phyloP scores from a whole-genome alignment of 1,140 invertebrate genomes.

The Papilio helenus region DNA sequence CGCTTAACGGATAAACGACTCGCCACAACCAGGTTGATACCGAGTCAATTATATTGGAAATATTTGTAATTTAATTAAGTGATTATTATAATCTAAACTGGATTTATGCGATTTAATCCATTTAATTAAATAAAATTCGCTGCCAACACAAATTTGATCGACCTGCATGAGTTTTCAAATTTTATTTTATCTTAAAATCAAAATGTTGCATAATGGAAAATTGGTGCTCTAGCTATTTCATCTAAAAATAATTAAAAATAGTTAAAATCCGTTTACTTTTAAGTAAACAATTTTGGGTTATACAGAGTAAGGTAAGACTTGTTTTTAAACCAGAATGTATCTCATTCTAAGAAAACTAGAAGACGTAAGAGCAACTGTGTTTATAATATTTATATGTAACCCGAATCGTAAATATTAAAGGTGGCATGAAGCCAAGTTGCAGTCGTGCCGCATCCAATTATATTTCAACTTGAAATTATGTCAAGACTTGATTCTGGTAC shows the following conservation, averaged over 20 bases:
- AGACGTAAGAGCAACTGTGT: not conserved
- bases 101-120: slow-evolving; percentile 9
- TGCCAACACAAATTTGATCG: not conserved
- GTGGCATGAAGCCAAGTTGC: slow-evolving; percentile 71
- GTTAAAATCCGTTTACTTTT: not conserved
- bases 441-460: slow-evolving; percentile 75
- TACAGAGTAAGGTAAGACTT: not conserved
- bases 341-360: not conserved
- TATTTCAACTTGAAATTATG: slow-evolving; percentile 79
- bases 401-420: slow-evolving; percentile 36
- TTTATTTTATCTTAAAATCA: slow-evolving; percentile 2
- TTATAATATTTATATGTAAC: slow-evolving; percentile 26
- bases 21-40: not conserved
- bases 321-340: not conserved
- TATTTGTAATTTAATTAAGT: slow-evolving; percentile 21
- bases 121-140: slow-evolving; percentile 12
- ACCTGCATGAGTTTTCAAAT: not conserved
- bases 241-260: not conserved
- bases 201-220: not conserved
- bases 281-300: not conserved
- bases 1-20: slow-evolving; percentile 16
- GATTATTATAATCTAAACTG: not conserved
- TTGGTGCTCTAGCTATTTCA: not conserved
- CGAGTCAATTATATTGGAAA: slow-evolving; percentile 7
- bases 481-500: slow-evolving; percentile 67